phyloP scores from a whole-genome alignment of 2,797 vertebrate species.

The Typhlichthys subterraneus region DNA sequence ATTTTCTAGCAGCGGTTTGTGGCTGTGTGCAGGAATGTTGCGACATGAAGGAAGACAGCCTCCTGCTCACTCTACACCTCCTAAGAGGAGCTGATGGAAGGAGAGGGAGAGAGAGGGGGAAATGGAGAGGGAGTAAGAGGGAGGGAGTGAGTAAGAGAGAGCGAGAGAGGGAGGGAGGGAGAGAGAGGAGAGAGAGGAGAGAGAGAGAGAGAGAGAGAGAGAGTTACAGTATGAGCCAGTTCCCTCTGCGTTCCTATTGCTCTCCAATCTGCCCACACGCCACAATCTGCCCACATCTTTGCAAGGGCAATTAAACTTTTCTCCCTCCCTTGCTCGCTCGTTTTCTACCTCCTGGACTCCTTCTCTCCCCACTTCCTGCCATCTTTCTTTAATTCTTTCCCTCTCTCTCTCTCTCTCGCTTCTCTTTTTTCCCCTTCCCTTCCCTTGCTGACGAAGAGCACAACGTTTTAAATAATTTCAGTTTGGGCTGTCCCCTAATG shows the following conservation, averaged over 20 bases:
- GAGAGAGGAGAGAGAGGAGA: neutral
- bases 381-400: conserved; percentile 15
- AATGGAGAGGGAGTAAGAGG: conserved; percentile 1
- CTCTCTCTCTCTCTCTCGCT: neutral
- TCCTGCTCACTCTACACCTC: conserved; percentile 53
- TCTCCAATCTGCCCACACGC: conserved; percentile 77
- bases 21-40: conserved; percentile 38
- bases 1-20: conserved; percentile 52
- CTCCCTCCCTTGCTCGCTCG: conserved; percentile 46
- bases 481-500: conserved; percentile 19
- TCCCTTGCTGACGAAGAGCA: conserved; percentile 38
- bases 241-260: conserved; percentile 72
- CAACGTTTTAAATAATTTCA: conserved; percentile 49
- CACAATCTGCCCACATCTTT: conserved; percentile 79
- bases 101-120: conserved; percentile 39
- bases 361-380: conserved; percentile 26
- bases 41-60: conserved; percentile 52
- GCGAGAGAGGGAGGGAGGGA: conserved; percentile 19
- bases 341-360: conserved; percentile 32
- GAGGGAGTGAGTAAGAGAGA: conserved; percentile 21
- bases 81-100: conserved; percentile 58
- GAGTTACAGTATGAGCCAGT: conserved; percentile 61
- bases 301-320: conserved; percentile 75
- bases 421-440: neutral
- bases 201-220: conserved; percentile 22